Percentiles rank a stretch among this genome's conserved stretches.
Evolutionary conservation across 2,113 vertebrate species (phyloP).

Genomic region (Upupa epops): DNA sequence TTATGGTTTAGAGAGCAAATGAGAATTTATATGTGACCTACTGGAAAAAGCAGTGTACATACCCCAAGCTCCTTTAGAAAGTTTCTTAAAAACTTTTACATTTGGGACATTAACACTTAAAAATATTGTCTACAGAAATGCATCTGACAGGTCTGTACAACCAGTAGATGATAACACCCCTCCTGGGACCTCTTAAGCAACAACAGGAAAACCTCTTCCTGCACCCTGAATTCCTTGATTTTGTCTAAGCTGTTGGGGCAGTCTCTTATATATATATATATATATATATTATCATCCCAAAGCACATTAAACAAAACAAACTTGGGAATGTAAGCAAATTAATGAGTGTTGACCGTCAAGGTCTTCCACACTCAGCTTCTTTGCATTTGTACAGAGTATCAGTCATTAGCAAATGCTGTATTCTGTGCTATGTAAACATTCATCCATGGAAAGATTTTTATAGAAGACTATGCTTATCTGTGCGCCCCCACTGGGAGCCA

Average conservation of each 20-base stretch:
- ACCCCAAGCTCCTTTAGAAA: neutral
- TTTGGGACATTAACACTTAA: neutral
- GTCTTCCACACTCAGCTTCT: neutral
- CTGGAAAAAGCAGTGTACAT: neutral
- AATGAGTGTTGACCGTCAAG: neutral
- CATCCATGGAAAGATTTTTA: neutral
- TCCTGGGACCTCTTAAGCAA: neutral
- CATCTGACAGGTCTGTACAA: neutral
- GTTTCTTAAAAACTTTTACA: neutral
- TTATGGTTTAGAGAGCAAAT: neutral
- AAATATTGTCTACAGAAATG: neutral
- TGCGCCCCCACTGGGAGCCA: neutral
- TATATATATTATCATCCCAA: neutral
- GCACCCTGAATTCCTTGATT: neutral
- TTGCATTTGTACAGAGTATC: neutral
- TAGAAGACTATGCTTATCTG: neutral
- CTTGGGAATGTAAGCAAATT: neutral
- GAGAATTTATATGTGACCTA: neutral
- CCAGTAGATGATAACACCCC: neutral
- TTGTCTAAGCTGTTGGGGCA: neutral
- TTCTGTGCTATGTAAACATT: neutral
- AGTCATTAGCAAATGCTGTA: neutral
- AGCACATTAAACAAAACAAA: neutral
- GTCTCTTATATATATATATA: neutral
- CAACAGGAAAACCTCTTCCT: neutral